phyloP scores from a whole-genome alignment of 2,113 vertebrate species.

The Scalopus aquaticus region DNA sequence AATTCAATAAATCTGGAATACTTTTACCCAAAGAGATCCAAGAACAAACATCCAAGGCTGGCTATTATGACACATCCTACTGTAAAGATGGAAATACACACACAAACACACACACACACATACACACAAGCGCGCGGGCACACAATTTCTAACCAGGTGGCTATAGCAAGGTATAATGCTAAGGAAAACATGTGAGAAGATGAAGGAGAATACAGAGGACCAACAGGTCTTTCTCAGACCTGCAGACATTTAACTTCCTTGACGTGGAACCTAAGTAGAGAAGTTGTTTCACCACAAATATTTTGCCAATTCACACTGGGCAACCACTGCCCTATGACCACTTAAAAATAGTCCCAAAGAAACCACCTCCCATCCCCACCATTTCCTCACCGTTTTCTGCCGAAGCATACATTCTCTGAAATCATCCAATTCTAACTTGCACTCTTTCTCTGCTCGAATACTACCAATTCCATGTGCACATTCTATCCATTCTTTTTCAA shows the following conservation, averaged over 20 bases:
- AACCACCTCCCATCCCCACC: neutral
- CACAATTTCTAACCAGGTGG: neutral
- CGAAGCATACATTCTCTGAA: conserved; percentile 92
- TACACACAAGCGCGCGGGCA: too few species aligned
- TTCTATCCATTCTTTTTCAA: conserved; percentile 97
- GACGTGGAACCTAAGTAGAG: neutral
- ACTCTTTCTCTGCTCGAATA: conserved; percentile 91
- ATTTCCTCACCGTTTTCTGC: conserved; percentile 87
- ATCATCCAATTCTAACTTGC: conserved; percentile 92
- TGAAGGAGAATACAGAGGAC: neutral
- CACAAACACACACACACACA: too few species aligned
- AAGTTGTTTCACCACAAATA: neutral
- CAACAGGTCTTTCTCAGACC: neutral
- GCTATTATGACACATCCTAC: neutral
- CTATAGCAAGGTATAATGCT: neutral
- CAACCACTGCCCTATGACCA: neutral
- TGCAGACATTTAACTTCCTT: conserved; percentile 18
- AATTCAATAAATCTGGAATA: neutral
- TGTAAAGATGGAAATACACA: neutral
- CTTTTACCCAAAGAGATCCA: neutral
- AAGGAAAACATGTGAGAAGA: neutral
- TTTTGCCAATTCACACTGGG: neutral
- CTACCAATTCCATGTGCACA: conserved; percentile 91
- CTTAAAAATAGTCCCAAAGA: neutral
- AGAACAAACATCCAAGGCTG: conserved; percentile 15